Evolutionary conservation across 2,113 vertebrate species (phyloP), one percentile per base, ranked within the genome.

Genomic region (Erythrocebus patas): DNA sequence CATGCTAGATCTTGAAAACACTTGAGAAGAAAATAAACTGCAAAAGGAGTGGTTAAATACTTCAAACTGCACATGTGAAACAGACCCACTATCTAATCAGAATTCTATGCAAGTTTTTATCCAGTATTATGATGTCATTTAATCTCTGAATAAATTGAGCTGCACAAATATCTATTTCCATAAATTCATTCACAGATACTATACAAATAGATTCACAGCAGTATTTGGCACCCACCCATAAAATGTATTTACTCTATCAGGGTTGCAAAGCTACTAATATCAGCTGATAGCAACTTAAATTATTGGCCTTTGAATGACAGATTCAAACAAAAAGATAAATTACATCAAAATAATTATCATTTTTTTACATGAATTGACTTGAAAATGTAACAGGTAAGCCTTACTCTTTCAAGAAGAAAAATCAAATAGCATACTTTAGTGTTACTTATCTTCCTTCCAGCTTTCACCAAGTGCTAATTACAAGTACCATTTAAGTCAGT

Each of bases 401-500:
- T 92, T 95, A 85, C 50, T 78, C 70, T 95, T 96, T 81, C 25
- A 88, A 92, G 83, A 97, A 93, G 89, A 97, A 97, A 64, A 95
- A 92, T 88, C 38, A 96, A 96, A 96, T 57, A 45, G 75, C 30
- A 98, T 97, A 95, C 92, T 86, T 96, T 98, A 98, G 98, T 98
- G 98, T 99, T 98, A 87, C 35, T 95, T 98, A 98, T 94, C 91
- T 88, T 96, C 97, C 92, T 96, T 95, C 96, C 97, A 97, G 97
- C 95, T 93, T 96, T 89, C 70, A 97, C 95, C 98, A 98, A 98
- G 98, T 98, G 99, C 98, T 98, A 98, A 96, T 92, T 95, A 97
- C 97, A 97, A 98, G 98, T 98, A 99, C 98, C 98, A 98, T 97
- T 82, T 81, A 93, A 84, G 96, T 98, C 98, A 98, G 96, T 82